phyloP scores from a whole-genome alignment of 2,797 vertebrate genomes.

The Emys orbicularis region DNA sequence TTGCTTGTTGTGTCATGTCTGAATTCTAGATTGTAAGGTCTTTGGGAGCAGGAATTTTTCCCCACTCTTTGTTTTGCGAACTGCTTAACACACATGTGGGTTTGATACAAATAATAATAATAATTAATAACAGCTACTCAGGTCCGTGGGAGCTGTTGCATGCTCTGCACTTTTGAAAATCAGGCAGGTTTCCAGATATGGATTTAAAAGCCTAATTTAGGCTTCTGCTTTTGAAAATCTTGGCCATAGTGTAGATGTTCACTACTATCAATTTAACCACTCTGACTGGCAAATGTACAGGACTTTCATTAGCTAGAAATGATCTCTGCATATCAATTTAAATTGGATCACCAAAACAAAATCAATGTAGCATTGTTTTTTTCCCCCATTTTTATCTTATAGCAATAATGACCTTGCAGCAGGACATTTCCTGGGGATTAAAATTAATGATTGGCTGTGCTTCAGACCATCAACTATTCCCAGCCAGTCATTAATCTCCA shows the following conservation, averaged over 20 bases:
- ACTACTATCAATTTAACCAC: background rate
- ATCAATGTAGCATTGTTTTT: constrained; percentile 6
- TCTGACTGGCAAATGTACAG: background rate
- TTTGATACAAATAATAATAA: background rate
- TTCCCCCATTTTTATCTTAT: constrained; percentile 31
- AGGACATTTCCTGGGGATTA: constrained; percentile 63
- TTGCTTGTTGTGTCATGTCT: background rate
- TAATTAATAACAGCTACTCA: background rate
- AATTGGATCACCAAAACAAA: background rate
- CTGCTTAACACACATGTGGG: background rate
- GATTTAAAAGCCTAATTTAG: constrained; percentile 36
- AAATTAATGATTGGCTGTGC: constrained; percentile 59
- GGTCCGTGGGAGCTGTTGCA: background rate
- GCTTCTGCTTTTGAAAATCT: constrained; percentile 21
- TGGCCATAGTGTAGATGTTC: constrained; percentile 7
- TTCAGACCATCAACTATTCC: constrained; percentile 62
- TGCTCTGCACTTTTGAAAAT: background rate
- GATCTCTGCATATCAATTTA: background rate
- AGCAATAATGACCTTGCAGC: constrained; percentile 61
- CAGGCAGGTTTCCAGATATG: background rate
- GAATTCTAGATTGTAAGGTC: background rate
- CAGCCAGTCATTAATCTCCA: constrained; percentile 58
- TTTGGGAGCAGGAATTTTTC: background rate
- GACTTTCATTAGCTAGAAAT: rapidly evolving
- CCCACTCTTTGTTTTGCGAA: background rate